A percentile compares a stretch with the other conserved stretches of the same genome.
Conservation (phyloP, 2,113 vertebrate genomes). For the Triplophysa tibetana region DNA sequence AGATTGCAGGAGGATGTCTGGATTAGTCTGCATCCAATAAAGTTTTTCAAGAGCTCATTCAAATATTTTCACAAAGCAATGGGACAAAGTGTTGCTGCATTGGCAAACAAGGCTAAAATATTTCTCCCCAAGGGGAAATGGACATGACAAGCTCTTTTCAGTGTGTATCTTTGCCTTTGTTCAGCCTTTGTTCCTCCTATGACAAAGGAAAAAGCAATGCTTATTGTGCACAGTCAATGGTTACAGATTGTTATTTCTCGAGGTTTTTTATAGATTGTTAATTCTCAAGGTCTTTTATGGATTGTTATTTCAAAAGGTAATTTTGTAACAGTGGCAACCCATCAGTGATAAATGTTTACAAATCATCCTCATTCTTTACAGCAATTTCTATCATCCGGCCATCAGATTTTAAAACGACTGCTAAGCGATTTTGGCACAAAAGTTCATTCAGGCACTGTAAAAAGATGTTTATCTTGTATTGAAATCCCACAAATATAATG, state of each 20-base stretch:
- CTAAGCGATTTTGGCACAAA: constrained; percentile 11
- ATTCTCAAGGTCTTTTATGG: neutral
- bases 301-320: too few relatives aligned
- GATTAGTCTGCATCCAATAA: constrained; percentile 51
- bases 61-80: constrained; percentile 42
- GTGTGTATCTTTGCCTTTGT: neutral
- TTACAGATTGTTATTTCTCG: neutral
- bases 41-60: constrained; percentile 50
- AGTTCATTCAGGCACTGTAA: constrained; percentile 5
- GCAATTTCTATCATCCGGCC: constrained; percentile 8
- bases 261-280: neutral
- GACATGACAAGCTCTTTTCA: too few relatives aligned
- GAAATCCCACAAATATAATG: constrained; percentile 12
- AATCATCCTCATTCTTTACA: constrained; percentile 1
- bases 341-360: neutral
- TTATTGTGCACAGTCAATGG: constrained; percentile 17
- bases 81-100: constrained; percentile 3
- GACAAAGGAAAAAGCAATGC: neutral
- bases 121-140: neutral
- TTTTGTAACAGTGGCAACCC: neutral
- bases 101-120: neutral
- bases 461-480: neutral
- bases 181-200: too few relatives aligned
- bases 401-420: neutral
- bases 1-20: neutral